Conservation (phyloP, 2,888 invertebrate species). For the Cryptocheilus praepositus region DNA sequence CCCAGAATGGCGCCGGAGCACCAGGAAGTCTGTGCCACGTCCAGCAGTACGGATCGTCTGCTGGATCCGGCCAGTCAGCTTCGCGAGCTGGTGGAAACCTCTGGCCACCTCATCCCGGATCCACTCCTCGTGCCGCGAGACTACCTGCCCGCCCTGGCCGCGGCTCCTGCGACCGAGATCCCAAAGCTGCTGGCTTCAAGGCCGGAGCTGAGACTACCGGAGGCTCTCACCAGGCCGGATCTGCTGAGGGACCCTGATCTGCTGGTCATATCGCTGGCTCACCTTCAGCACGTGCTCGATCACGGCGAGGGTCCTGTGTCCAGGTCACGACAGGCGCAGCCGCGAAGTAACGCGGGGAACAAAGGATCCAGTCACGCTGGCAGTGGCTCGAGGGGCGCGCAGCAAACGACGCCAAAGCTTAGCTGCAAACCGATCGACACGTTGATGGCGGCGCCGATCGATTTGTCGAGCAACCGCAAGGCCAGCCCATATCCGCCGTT, state of each 20-base stretch:
- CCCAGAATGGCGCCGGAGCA: constrained; percentile 12
- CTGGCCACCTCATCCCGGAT: constrained; percentile 85
- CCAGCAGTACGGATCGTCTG: constrained; percentile 50
- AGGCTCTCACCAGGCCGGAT: constrained; percentile 84
- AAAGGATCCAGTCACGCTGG: constrained; percentile 9
- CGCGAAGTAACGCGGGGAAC: constrained; percentile 28
- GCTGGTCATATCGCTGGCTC: constrained; percentile 84
- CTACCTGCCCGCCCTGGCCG: constrained; percentile 82
- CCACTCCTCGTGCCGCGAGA: constrained; percentile 88
- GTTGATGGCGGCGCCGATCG: constrained; percentile 71
- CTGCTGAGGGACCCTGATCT: constrained; percentile 87
- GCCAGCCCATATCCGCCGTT: constrained; percentile 62
- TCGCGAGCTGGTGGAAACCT: constrained; percentile 81
- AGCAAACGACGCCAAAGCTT: constrained; percentile 62
- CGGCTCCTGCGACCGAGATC: constrained; percentile 85
- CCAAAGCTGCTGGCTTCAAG: constrained; percentile 83
- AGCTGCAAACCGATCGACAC: constrained; percentile 71
- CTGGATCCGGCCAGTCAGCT: constrained; percentile 82
- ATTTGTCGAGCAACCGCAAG: constrained; percentile 65
- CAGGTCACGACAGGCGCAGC: constrained; percentile 42
- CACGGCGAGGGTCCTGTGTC: constrained; percentile 63
- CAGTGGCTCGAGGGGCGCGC: constrained; percentile 33
- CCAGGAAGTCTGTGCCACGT: constrained; percentile 42
- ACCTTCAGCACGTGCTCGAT: constrained; percentile 77
- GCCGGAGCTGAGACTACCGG: constrained; percentile 84